Evolutionary conservation across 2,797 vertebrate genomes (phyloP), one percentile per base, ranked within the genome.

Genomic region (Lycodopsis pacificus): DNA sequence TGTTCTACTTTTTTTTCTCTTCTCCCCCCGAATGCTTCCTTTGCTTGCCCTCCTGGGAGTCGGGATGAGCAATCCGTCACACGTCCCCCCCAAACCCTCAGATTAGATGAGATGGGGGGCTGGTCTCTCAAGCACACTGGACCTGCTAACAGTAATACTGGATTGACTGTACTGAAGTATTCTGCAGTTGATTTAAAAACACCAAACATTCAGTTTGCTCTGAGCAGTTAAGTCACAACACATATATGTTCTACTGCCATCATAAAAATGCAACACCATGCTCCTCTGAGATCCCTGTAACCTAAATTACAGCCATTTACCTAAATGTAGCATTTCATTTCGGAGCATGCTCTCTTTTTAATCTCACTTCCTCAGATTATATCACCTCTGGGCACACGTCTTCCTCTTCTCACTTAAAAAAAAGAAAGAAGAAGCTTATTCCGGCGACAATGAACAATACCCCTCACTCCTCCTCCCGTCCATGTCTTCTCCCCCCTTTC

Each of bases 11-110:
- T 69, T 76, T 71, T 70, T 61, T 32, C 71, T 76, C 51, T 71
- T 59, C 58, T 86, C 77, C 11, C 83, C 30, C 30, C 30, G 1
- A 32, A 32, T 86, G 86, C 84, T 85, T 89, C 82, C 81, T 84
- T 77, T 76, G 81, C 83, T 94, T 89, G 88, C 84, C 88, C 89
- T 91, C 71, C 90, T 93, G 91, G 93, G 92, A 93, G 89, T 91
- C 83, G 91, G 95, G 94, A 91, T 94, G 93, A 94, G 92, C 94
- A 91, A 94, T 92, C 85, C 91, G 89, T 94, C 95, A 93, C 93
- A 93, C 19, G 30, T 12, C 51, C 0, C 2, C 25, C 12, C 53
- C 54, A 54, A 54, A 15, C 27, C 93, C 64, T 92, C 93, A 94
- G 94, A 96, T 92, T 92, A 95, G 94, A 95, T 93, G 94, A 94